These are phyloP conservation scores for Protodeltote pygarga DNA, from an alignment of 2,888 invertebrate species.

Conservation along the genomic window DNA sequence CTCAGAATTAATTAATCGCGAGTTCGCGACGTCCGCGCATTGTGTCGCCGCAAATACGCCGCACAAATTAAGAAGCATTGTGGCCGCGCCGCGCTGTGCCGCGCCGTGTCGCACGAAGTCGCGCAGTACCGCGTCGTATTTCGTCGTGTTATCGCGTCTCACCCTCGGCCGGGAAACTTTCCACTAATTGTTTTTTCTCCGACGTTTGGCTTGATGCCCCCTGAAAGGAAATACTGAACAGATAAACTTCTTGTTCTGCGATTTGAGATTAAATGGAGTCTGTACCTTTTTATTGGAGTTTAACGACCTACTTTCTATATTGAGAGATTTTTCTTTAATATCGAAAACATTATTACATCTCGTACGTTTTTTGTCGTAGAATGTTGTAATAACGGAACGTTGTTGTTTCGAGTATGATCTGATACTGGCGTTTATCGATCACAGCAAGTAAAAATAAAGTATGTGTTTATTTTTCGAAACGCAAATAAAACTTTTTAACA, in stretches of 20 bases:
- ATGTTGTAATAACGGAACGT: neutral
- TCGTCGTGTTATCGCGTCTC: slow-evolving; percentile 11
- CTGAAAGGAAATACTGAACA: slow-evolving; percentile 58
- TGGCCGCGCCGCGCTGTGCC: slow-evolving; percentile 2
- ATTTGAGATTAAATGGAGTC: slow-evolving; percentile 50
- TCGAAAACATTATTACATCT: neutral
- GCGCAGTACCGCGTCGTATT: slow-evolving; percentile 13
- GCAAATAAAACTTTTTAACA: too few species aligned
- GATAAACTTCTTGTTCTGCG: slow-evolving; percentile 55
- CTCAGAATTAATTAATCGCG: slow-evolving; percentile 59
- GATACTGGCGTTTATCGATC: slow-evolving; percentile 21
- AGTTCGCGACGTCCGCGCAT: slow-evolving; percentile 51
- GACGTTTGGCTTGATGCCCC: slow-evolving; percentile 58
- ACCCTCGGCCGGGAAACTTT: slow-evolving; percentile 45
- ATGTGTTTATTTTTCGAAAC: neutral
- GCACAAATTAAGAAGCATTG: slow-evolving; percentile 48
- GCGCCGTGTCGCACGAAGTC: slow-evolving; percentile 15
- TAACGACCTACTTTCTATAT: slow-evolving; percentile 5
- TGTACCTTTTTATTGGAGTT: slow-evolving; percentile 26
- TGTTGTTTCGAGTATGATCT: slow-evolving; percentile 3
- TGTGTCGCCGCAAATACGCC: slow-evolving; percentile 45
- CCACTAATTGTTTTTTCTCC: slow-evolving; percentile 65
- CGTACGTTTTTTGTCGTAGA: neutral
- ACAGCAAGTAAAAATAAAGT: slow-evolving; percentile 2
- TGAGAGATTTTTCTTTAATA: neutral